Base-by-base conservation (phyloP, 2,113 vertebrate species). In the Micronycteris hirsuta region DNA sequence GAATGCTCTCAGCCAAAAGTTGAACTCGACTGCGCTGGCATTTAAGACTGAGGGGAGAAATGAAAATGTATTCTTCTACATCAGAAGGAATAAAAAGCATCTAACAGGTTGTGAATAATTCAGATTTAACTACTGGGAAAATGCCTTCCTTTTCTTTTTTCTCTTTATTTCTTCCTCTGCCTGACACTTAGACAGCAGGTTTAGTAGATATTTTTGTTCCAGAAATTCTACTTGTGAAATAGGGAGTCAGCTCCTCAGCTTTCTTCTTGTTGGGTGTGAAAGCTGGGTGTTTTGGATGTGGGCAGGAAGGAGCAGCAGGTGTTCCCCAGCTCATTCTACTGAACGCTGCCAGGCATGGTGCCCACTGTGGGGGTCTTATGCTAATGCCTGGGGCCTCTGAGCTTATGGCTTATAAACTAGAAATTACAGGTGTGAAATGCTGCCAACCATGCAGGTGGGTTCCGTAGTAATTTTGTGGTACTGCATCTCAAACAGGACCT, bases 71-170 rank as follows among this genome's bases (percentile, higher is more conserved):
- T 85, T 86, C 81, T 95, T 87, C 80, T 78, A 13, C 28, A 94
- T 86, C 88, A 94, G 88, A 95, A 84, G 56, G 28, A 19, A 49
- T 63, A 84, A 92, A 58, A 78, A 70, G 41, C 76, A 71, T 94
- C 95, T 96, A 97, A 95, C 95, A 91, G 91, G 95, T 97, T 97
- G 97, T 96, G 96, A 98, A 97, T 97, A 95, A 97, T 97, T 97
- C 96, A 96, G 93, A 93, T 97, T 95, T 97, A 97, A 97, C 97
- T 91, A 93, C 94, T 63, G 96, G 82, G 91, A 96, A 97, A 96
- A 97, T 74, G 91, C 86, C 74, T 97, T 76, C 73, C 70, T 83
- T 96, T 94, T 90, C 67, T 95, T 93, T 58, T 36, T 92, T 63
- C 76, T 74, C 90, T 95, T 92, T 52, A 47, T 96, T 94, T 89